Evolutionary conservation across 1,140 invertebrate genomes (phyloP).

Genomic region (Agraylea sexmaculata): DNA sequence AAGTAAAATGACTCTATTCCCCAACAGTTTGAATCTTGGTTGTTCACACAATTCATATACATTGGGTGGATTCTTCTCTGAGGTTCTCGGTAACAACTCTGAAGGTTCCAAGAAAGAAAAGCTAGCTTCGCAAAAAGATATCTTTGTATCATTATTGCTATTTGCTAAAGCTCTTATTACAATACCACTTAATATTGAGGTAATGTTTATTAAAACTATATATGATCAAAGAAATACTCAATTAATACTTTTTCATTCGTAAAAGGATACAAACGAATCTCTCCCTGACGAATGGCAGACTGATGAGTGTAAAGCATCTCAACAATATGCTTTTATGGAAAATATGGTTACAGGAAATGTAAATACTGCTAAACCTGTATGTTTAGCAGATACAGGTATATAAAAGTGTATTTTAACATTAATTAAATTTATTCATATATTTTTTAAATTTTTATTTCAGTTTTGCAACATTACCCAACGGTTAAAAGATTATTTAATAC

Average conservation of each 20-base stretch:
- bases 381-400: constrained; percentile 54
- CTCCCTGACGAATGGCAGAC: constrained; percentile 48
- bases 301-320: constrained; percentile 67
- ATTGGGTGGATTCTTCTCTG: constrained; percentile 30
- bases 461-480: constrained; percentile 61
- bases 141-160: constrained; percentile 33
- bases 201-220: no score
- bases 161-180: constrained; percentile 49
- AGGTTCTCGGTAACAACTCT: constrained; percentile 27
- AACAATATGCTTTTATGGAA: constrained; percentile 40
- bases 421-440: constrained; percentile 4
- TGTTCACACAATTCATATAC: no score
- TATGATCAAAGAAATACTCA: no score
- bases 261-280: constrained; percentile 16
- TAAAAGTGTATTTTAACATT: constrained; percentile 5
- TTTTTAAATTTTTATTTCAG: constrained; percentile 32
- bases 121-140: constrained; percentile 28
- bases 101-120: constrained; percentile 23
- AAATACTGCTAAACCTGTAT: constrained; percentile 42
- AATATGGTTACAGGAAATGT: constrained; percentile 19
- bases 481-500: constrained; percentile 72
- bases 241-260: constrained; percentile 1
- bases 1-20: no score
- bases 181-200: constrained; percentile 44
- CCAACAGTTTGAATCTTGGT: no score